Conservation (phyloP, 2,113 vertebrate genomes). For the Clarias batrachus region DNA sequence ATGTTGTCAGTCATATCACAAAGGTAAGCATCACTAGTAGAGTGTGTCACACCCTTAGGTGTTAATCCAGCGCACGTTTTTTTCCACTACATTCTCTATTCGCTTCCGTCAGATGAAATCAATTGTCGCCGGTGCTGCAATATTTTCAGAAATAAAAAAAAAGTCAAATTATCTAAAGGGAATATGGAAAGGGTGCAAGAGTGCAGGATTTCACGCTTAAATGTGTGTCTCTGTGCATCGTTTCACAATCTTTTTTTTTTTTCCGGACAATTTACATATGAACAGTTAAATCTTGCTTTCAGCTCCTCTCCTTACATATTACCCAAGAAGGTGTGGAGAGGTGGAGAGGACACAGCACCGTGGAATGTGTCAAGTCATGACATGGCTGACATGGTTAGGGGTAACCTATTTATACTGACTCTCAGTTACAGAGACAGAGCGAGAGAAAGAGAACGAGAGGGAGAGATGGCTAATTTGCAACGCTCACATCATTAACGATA, state of each 20-base stretch:
- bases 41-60: background rate
- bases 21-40: background rate
- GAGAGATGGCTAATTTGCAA: background rate
- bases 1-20: background rate
- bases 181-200: too few species aligned
- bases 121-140: background rate
- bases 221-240: too few species aligned
- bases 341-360: conserved; percentile 47
- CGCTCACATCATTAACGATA: background rate
- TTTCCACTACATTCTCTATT: background rate
- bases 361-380: conserved; percentile 67
- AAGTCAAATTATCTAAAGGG: background rate
- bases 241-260: background rate
- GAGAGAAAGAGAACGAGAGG: conserved; percentile 8
- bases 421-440: conserved; percentile 47
- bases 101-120: background rate
- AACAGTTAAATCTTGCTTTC: background rate
- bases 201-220: too few species aligned
- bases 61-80: background rate
- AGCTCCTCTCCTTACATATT: conserved; percentile 16
- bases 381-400: conserved; percentile 65
- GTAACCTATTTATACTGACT: conserved; percentile 75
- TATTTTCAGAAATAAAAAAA: background rate
- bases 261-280: background rate
- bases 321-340: conserved; percentile 67